Conservation (phyloP, 2,797 vertebrate genomes). For the Chloroceryle inda region DNA sequence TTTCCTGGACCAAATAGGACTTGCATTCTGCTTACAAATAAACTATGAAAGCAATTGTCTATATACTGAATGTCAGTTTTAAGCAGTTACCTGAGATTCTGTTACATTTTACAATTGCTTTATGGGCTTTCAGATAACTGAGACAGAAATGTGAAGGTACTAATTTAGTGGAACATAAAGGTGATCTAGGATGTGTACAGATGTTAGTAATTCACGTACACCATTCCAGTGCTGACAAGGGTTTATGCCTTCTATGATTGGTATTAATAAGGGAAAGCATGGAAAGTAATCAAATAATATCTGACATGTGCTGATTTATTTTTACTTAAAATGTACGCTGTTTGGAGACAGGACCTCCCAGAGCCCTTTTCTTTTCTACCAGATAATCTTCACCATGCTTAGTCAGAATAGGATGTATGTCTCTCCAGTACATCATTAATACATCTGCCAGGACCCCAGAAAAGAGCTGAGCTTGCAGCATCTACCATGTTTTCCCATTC, state of each 20-base stretch:
- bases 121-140: not conserved
- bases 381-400: not conserved
- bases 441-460: not conserved
- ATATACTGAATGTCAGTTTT: not conserved
- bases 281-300: not conserved
- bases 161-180: not conserved
- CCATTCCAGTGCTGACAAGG: not conserved
- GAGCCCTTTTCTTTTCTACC: not conserved
- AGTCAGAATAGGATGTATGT: not conserved
- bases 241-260: not conserved
- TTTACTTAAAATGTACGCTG: not conserved
- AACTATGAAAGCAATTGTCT: not conserved
- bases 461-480: not conserved
- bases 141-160: not conserved
- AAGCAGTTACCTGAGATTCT: not conserved
- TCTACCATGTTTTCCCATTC: not conserved
- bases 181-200: not conserved
- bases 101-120: not conserved
- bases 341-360: not conserved
- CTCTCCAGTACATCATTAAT: not conserved
- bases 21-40: not conserved
- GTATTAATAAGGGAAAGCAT: not conserved
- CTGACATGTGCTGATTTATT: not conserved
- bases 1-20: not conserved
- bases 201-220: not conserved